Evolutionary conservation across 2,113 vertebrate species (phyloP).

Genomic region (Cyanoramphus novaezelandiae): DNA sequence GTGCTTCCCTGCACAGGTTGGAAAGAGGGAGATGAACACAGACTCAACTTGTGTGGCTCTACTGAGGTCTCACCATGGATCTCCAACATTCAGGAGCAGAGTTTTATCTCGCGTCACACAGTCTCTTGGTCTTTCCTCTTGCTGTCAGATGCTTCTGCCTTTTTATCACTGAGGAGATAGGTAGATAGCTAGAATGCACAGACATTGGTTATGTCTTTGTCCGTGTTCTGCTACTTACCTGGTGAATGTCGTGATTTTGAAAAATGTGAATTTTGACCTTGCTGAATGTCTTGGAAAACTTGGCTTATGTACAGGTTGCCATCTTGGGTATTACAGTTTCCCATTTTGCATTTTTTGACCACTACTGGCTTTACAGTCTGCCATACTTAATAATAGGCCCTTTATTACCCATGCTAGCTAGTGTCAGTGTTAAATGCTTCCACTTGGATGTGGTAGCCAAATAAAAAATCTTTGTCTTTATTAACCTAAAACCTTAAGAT

Average conservation of each 20-base stretch:
- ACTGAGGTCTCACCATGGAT: not conserved
- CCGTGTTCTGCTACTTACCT: not conserved
- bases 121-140: not conserved
- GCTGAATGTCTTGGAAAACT: not conserved
- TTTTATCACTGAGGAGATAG: not conserved
- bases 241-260: not conserved
- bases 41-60: not conserved
- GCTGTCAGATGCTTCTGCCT: not conserved
- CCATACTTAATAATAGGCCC: slow-evolving; percentile 20
- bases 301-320: not conserved
- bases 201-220: not conserved
- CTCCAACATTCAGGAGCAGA: not conserved
- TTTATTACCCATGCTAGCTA: slow-evolving; percentile 23
- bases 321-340: not conserved
- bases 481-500: not conserved
- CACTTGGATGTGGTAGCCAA: slow-evolving; percentile 4
- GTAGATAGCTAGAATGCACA: not conserved
- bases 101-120: not conserved
- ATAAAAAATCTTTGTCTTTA: slow-evolving; percentile 26
- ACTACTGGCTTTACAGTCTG: not conserved
- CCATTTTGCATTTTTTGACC: not conserved
- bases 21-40: not conserved
- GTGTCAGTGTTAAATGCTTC: slow-evolving; percentile 30
- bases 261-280: not conserved
- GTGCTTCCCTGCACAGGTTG: not conserved